Evolutionary conservation across 1,140 invertebrate genomes (phyloP).

Genomic region (Daktulosphaira vitifoliae): DNA sequence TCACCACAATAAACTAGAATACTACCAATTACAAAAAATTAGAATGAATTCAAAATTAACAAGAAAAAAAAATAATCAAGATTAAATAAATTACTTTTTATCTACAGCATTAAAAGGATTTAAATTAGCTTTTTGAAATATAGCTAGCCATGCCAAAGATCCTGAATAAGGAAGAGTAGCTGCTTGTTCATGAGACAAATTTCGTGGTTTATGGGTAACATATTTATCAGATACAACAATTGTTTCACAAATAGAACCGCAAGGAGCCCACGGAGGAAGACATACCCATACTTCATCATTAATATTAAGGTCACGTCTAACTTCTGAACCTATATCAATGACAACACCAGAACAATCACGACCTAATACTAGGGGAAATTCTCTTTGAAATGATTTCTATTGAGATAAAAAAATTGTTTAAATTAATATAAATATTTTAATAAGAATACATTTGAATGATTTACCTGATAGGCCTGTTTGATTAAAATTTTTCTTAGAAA

Average conservation of each 20-base stretch:
- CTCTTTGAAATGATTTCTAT: constrained; percentile 38
- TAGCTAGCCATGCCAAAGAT: constrained; percentile 56
- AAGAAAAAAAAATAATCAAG: neutral
- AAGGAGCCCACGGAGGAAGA: constrained; percentile 49
- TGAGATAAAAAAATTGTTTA: neutral
- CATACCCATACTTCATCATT: constrained; percentile 55
- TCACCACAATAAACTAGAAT: constrained; percentile 60
- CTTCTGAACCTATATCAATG: constrained; percentile 53
- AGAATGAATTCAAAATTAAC: neutral
- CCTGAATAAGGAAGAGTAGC: constrained; percentile 63
- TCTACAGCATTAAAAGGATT: constrained; percentile 48
- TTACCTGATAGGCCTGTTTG: constrained; percentile 32
- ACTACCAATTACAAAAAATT: constrained; percentile 48
- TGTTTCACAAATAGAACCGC: constrained; percentile 55
- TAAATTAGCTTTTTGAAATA: constrained; percentile 47
- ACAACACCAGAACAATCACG: constrained; percentile 61
- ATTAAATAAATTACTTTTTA: constrained; percentile 47
- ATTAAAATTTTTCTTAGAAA: constrained; percentile 49
- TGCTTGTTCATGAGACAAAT: constrained; percentile 57
- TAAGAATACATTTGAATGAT: neutral
- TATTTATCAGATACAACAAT: constrained; percentile 51
- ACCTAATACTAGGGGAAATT: constrained; percentile 56
- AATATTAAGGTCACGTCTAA: constrained; percentile 50
- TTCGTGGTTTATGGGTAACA: constrained; percentile 56
- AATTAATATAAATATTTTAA: no score